Evolutionary conservation across 2,888 invertebrate genomes (phyloP), one percentile per base, ranked within the genome.

Genomic region (Phorcus lineatus): DNA sequence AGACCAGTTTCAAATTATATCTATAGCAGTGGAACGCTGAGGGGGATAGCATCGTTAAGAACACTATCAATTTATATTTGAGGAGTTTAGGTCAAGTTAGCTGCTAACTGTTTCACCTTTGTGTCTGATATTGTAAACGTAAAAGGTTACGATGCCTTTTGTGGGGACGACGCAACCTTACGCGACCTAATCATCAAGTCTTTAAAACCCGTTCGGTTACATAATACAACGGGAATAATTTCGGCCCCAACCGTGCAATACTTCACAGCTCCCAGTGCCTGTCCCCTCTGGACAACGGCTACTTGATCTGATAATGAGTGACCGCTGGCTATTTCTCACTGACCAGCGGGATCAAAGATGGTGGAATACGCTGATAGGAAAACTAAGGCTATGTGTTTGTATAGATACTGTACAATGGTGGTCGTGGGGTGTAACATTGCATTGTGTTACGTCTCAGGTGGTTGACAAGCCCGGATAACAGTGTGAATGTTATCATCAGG

Each of bases 251-350:
- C 70, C 40, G 70, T 70, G 70, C 31, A 24, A 36, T 70, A 70
- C 70, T 70, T 70, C 70, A 70, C 70, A 70, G 40, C n/a, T 70
- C n/a, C n/a, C 70, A 70, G n/a, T 70, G 31, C 19, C 36, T 11
- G 2, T 36, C 17, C n/a, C 70, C 70, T 70, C 70, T 19, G 70
- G 70, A 70, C 70, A 70, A 70, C 19, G 19, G 70, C 19, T n/a
- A 70, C 19, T 40, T 70, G 70, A 70, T 31, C 70, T 36, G 36
- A 36, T 70, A 70, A 70, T 70, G 16, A 70, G n/a, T 40, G 40
- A 70, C 70, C 70, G 16, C 36, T 31, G 70, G 70, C 36, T 40
- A 40, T 70, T 70, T 28, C 28, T 24, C 28, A 36, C 36, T 70
- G 70, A 40, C 36, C 70, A 70, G 36, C 40, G 70, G 70, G 70